Base-by-base conservation (phyloP, 2,888 invertebrate genomes). In the Drosophila trichaetosa region DNA sequence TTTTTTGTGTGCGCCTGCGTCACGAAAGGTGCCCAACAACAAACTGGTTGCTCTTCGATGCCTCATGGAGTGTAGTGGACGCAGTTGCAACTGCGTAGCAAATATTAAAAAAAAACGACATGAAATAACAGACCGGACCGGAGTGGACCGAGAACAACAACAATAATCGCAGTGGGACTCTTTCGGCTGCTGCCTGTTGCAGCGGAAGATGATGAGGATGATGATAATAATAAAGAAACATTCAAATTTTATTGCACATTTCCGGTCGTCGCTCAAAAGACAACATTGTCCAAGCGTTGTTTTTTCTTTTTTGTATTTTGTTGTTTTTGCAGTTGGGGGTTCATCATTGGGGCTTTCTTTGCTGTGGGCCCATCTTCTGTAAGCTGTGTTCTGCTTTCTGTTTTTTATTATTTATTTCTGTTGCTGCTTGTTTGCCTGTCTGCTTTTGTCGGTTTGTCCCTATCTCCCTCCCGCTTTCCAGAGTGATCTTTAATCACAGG, bases 221-320 rank as follows among this genome's bases (percentile, higher is more conserved):
- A 88, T 85, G 89, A 90, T 90, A 87, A 90, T 90, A 88, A 90
- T 90, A 87, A 90, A 90, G 90, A 90, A 90, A 90, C 90, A 90
- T 89, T 89, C 89, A 89, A 89, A 90, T 89, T 89, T 89, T 89
- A 89, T 90, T 90, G 90, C 91, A 90, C 90, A 91, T 91, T 90
- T 90, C 90, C 90, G 90, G 90, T 88, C 91, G 88, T 73, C 72
- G 76, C 64, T 51, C 56, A 73, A 72, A 72, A 72, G 64, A 65
- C 73, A 72, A 72, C 73, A 60, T 59, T 73, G 64, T 42, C 64
- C 59, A 54, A 56, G 56, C 56, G 27, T 7, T 38, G 36, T 11
- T 49, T 49, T 38, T 38, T 56, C 21, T 27, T 49, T 27, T 8
- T 24, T 38, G 24, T 27, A 27, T 27, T 7, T 38, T 8, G n/a